phyloP scores from a whole-genome alignment of 2,797 vertebrate genomes.

The Myiotriccus ornatus region DNA sequence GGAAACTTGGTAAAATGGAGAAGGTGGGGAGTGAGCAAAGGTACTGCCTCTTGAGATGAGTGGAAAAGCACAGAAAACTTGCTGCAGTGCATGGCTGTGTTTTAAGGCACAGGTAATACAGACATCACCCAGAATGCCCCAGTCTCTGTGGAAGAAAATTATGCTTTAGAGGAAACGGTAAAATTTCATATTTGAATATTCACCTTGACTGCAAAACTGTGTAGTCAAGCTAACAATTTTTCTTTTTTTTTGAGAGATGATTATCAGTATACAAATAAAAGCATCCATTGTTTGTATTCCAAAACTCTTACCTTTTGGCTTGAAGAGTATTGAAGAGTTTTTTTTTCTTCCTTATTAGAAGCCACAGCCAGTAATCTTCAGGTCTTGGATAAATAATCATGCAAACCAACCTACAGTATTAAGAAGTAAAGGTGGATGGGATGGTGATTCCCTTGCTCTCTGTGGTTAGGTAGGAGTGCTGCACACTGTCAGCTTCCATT shows the following conservation, averaged over 20 bases:
- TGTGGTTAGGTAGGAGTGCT: background rate
- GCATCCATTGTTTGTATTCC: fast-evolving
- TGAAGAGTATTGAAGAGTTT: background rate
- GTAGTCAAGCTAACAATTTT: background rate
- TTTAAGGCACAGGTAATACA: background rate
- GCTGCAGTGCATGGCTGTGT: background rate
- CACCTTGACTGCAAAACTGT: background rate
- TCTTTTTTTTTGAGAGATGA: background rate
- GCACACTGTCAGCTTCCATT: background rate
- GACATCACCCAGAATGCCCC: background rate
- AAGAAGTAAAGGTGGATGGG: background rate
- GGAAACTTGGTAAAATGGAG: background rate
- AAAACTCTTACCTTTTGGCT: background rate
- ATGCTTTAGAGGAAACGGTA: background rate
- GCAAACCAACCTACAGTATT: background rate
- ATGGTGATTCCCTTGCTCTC: background rate
- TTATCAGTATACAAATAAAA: background rate
- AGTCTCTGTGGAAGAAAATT: background rate
- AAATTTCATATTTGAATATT: background rate
- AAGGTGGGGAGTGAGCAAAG: background rate
- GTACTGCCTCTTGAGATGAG: background rate
- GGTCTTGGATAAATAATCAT: background rate
- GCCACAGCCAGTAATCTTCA: background rate
- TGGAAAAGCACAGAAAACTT: background rate
- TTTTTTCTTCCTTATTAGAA: background rate